These are phyloP conservation scores for Trogon surrucura DNA, from an alignment of 2,113 vertebrate genomes.

Conservation along the genomic window DNA sequence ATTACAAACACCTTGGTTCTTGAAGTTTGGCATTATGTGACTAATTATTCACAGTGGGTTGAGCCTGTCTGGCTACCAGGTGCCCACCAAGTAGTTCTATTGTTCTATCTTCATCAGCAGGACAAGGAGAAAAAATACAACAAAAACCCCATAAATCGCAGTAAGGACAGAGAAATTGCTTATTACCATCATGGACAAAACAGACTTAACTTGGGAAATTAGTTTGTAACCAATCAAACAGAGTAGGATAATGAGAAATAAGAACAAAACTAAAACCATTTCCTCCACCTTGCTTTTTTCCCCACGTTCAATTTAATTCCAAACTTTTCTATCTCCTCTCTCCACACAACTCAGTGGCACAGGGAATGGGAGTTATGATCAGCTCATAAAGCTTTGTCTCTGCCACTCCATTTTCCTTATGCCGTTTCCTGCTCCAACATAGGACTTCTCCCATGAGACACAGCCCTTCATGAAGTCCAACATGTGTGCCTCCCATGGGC, in stretches of 20 bases:
- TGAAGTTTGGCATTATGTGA: background rate
- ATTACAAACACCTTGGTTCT: background rate
- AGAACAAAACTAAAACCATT: background rate
- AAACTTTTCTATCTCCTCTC: background rate
- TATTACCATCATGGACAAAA: background rate
- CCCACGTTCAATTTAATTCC: background rate
- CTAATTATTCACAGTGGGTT: background rate
- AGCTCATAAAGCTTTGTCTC: background rate
- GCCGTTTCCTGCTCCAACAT: accelerated
- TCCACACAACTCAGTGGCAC: accelerated
- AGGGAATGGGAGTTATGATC: accelerated
- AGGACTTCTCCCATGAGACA: background rate
- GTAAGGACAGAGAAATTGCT: background rate
- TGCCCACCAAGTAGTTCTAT: background rate
- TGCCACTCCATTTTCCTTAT: background rate
- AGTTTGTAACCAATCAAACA: background rate
- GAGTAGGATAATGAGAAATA: background rate
- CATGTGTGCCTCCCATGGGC: background rate
- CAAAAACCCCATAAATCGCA: accelerated
- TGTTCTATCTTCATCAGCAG: background rate
- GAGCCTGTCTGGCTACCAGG: background rate
- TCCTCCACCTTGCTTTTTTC: background rate
- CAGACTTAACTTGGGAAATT: accelerated
- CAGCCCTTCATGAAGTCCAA: background rate
- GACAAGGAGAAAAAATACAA: background rate